These are phyloP conservation scores for Spongia lamella DNA, from an alignment of 37 sponge, comb jelly and placozoan genomes.

Conservation along the genomic window DNA sequence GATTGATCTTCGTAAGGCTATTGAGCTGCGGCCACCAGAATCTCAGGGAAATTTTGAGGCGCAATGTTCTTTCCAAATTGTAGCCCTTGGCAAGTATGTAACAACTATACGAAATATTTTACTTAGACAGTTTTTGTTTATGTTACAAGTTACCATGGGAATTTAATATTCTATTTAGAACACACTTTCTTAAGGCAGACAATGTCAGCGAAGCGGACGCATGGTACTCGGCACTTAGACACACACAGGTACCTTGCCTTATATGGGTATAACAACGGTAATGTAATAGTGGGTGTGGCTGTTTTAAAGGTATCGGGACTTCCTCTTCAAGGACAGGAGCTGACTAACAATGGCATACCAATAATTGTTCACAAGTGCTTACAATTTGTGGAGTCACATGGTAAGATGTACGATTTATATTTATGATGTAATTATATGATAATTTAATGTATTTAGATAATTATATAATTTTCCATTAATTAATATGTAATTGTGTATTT, in stretches of 20 bases:
- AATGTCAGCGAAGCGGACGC: constrained; percentile 50
- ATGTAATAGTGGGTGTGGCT: neutral
- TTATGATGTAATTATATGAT: no score
- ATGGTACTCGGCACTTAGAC: constrained; percentile 61
- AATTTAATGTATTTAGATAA: no score
- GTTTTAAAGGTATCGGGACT: constrained; percentile 64
- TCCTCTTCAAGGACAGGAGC: constrained; percentile 70
- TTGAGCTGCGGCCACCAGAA: constrained; percentile 57
- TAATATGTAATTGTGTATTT: no score
- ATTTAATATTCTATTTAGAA: constrained; percentile 3
- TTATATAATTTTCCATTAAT: no score
- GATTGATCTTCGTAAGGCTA: constrained; percentile 67
- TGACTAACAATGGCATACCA: constrained; percentile 57
- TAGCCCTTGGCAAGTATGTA: constrained; percentile 54
- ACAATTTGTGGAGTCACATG: constrained; percentile 79
- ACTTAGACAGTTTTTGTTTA: no score
- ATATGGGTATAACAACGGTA: neutral
- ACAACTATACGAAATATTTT: neutral
- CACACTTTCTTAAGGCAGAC: constrained; percentile 45
- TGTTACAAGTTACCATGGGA: no score
- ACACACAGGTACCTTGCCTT: constrained; percentile 50
- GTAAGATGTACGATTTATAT: constrained; percentile 17
- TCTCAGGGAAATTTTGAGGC: constrained; percentile 25
- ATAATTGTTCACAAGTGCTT: constrained; percentile 86
- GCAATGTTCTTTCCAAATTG: constrained; percentile 47